Base-by-base conservation (phyloP, 2,113 vertebrate species). In the Poeciliopsis retropinna region DNA sequence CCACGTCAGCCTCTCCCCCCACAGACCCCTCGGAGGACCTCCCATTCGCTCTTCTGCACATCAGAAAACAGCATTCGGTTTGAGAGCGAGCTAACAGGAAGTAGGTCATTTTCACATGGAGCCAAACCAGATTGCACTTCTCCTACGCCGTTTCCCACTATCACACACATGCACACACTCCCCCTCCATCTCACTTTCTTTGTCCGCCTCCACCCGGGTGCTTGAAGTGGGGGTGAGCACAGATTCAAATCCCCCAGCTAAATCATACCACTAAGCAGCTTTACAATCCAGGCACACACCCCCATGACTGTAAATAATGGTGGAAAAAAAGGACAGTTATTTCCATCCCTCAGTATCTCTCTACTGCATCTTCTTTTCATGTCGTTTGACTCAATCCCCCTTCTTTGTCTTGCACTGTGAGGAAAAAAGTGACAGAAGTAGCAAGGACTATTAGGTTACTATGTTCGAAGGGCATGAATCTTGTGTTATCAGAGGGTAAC, bases 81-180 rank as follows among this genome's bases (percentile, higher is more conserved):
- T 89, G 83, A 90, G 87, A 89, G 71, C 32, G 30, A 73, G 87
- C 84, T 89, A 83, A 93, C 84, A 92, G 87, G 92, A 94, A 94
- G 87, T 94, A 94, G 94, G 94, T 95, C 93, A 93, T 90, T 93
- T 90, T 88, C 85, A 86, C 86, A 89, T 87, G 71, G 82, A 89
- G 89, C 88, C 79, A 63, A 62, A 87, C 76, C 87, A 89, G 82
- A 93, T 87, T 92, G 86, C 73, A 79, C 83, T 80, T 89, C 83
- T 93, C 79, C 78, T 79, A 82, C 32, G 34, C 81, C 13, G 69
- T 76, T 84, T 76, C 64, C 47, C 81, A 51, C 71, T 31, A 71
- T 64, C 75, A 63, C 82, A 86, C 70, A 81, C 67, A 57, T 30
- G 27, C 83, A 69, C 80, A 78, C 75, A 76, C 83, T 69, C 82